phyloP scores from a whole-genome alignment of 1,140 invertebrate species.

The Achroia grisella region DNA sequence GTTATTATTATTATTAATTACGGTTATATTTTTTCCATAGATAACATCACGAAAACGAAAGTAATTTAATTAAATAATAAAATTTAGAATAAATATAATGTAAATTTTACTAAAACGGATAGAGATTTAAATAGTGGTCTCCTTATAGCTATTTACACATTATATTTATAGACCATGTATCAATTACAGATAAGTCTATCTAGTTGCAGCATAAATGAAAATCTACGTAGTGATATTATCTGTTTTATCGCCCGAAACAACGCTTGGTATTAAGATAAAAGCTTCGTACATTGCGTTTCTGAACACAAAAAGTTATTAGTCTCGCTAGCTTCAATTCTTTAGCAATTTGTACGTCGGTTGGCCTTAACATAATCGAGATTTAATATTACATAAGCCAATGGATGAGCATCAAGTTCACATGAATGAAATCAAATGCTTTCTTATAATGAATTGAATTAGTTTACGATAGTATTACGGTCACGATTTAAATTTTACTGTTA shows the following conservation, averaged over 20 bases:
- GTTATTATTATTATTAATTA: too few relatives aligned
- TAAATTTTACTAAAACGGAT: too few relatives aligned
- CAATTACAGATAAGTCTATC: slow-evolving; percentile 12
- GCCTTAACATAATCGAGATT: slow-evolving; percentile 22
- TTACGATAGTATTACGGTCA: not conserved
- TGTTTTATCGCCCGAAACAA: slow-evolving; percentile 50
- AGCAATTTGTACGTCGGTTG: slow-evolving; percentile 19
- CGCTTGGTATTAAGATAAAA: slow-evolving; percentile 30
- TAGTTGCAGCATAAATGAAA: slow-evolving; percentile 14
- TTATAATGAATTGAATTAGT: not conserved
- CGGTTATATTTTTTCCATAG: too few relatives aligned
- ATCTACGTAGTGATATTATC: slow-evolving; percentile 40
- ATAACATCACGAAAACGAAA: too few relatives aligned
- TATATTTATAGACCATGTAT: slow-evolving; percentile 9
- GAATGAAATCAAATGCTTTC: slow-evolving; percentile 11
- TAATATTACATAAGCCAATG: slow-evolving; percentile 12
- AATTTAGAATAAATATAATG: too few relatives aligned
- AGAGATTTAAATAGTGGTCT: too few relatives aligned
- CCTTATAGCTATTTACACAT: not conserved
- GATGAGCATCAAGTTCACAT: slow-evolving; percentile 14
- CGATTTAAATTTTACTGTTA: not conserved
- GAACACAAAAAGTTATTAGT: slow-evolving; percentile 37
- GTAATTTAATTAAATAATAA: too few relatives aligned
- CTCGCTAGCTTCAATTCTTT: slow-evolving; percentile 38
- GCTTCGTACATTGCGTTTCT: slow-evolving; percentile 25